Base-by-base conservation (phyloP, 2,888 invertebrate genomes). In the Phyllotreta striolata region DNA sequence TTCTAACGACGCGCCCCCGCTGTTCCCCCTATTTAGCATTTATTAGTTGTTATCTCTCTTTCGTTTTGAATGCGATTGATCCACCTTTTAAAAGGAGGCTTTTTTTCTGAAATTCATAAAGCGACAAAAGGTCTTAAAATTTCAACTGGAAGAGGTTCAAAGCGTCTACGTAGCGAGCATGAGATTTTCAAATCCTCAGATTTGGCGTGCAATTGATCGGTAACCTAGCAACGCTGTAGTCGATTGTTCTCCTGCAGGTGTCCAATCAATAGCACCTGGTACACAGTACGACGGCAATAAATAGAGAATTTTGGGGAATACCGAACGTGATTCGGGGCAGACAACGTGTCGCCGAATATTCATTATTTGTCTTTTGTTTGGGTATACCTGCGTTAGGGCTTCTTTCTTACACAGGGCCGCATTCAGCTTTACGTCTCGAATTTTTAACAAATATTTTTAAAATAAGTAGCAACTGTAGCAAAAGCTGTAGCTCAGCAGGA, bases 191-290 rank as follows among this genome's bases (percentile, higher is more conserved):
- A 80, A 80, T 80, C 80, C 77, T 77, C 76, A 77, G 80, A 79
- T 80, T 80, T 79, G 76, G 74, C 79, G 77, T 78, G 78, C 79
- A 77, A 78, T 56, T 77, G 75, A 75, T 74, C 72, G 74, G 80
- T 80, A 74, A 76, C 81, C 79, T 80, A 80, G 80, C 80, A 79
- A 80, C 80, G 77, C 76, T 73, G 13, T 52, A 74, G 72, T 72
- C 78, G 72, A 80, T 81, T 80, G 81, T 80, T 80, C 80, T 79
- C 78, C 67, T 77, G 79, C 80, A 81, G 81, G 81, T 81, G 81
- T 79, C 79, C 80, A 79, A 81, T 81, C 80, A 80, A 81, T 81
- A 80, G 79, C 79, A 81, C 79, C 80, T 81, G 79, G 79, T 67
- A 61, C 55, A 59, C 59, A 52, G 38, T 59, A 46, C 58, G 66